Percentiles rank a stretch among this genome's conserved stretches.
phyloP scores from a whole-genome alignment of 2,113 vertebrate genomes.

The Corythaeola cristata region DNA sequence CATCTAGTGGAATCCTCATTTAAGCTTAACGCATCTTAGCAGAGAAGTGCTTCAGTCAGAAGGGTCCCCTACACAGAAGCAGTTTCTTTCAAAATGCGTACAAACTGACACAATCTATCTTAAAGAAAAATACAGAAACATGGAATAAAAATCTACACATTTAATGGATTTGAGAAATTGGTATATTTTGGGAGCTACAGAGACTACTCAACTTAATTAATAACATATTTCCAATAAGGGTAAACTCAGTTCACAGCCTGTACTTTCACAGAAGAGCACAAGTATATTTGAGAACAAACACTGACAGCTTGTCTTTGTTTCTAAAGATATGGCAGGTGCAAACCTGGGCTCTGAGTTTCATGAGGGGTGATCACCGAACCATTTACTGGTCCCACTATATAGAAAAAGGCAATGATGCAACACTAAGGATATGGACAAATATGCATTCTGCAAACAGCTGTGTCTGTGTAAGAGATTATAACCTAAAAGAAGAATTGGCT shows the following conservation, averaged over 20 bases:
- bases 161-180: not conserved
- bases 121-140: not conserved
- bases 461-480: not conserved
- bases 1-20: conserved; percentile 77
- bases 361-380: not conserved
- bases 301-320: not conserved
- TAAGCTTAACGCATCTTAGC: not conserved
- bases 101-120: not conserved
- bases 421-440: not conserved
- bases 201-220: not conserved
- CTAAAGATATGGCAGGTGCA: not conserved
- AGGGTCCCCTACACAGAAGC: not conserved
- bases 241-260: not conserved
- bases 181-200: not conserved
- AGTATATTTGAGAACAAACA: not conserved
- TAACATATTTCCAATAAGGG: not conserved
- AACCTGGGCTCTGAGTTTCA: not conserved
- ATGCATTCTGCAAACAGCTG: not conserved
- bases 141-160: not conserved
- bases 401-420: not conserved
- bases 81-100: not conserved
- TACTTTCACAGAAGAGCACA: not conserved
- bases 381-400: not conserved
- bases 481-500: not conserved
- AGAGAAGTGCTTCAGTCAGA: not conserved